Percentiles rank a stretch among this genome's conserved stretches.
Evolutionary conservation across 2,888 invertebrate genomes (phyloP).

Genomic region (Magallana nippona): DNA sequence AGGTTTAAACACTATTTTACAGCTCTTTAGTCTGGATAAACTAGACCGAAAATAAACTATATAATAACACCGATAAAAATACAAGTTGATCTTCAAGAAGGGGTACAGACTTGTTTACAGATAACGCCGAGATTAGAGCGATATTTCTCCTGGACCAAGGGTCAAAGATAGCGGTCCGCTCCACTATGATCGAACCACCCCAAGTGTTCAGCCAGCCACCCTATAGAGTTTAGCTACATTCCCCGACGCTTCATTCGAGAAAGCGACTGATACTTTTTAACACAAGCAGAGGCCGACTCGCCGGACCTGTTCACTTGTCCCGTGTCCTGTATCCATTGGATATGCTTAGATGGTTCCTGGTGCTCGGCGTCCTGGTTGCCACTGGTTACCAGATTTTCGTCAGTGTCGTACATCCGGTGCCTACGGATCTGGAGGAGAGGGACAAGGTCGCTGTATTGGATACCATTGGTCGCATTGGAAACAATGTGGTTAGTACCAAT

Average conservation of each 20-base stretch:
- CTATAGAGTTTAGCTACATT: too few species aligned
- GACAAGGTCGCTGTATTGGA: conserved; percentile 66
- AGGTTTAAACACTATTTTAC: too few species aligned
- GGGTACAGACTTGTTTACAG: not conserved
- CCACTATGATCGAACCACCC: not conserved
- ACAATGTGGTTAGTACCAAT: conserved; percentile 57
- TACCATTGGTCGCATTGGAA: conserved; percentile 63
- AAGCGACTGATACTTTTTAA: too few species aligned
- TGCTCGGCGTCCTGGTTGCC: conserved; percentile 47
- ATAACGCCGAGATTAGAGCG: not conserved
- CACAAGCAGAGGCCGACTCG: too few species aligned
- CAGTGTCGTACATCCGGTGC: conserved; percentile 63
- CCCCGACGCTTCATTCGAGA: too few species aligned
- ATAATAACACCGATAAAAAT: too few species aligned
- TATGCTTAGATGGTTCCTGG: not conserved
- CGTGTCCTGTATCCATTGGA: not conserved
- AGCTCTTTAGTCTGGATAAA: too few species aligned
- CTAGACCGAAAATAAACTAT: too few species aligned
- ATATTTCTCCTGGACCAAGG: not conserved
- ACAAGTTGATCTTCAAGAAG: not conserved
- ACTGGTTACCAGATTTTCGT: conserved; percentile 62
- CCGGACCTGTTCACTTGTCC: too few species aligned
- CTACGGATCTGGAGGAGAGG: conserved; percentile 62
- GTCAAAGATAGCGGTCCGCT: not conserved
- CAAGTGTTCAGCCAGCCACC: not conserved